Evolutionary conservation across 2,113 vertebrate genomes (phyloP), one percentile per base, ranked within the genome.

Genomic region (Cephalopterus ornatus): DNA sequence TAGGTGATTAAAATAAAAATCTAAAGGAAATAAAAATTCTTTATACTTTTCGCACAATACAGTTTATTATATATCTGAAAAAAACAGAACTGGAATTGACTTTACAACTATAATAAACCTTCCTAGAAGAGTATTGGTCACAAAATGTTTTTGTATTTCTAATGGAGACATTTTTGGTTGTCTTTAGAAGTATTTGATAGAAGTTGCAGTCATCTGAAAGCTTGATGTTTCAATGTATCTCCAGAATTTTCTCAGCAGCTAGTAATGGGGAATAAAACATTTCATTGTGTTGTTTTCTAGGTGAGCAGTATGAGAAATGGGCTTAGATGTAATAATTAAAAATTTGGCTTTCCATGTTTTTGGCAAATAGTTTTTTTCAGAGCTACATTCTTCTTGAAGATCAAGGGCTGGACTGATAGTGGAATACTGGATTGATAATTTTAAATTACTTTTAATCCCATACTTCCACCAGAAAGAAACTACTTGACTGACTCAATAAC

Each of bases 1-100:
- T 94, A 87, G 79, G 92, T 94, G 91, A 96, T 96, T 97, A 95
- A 97, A 97, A 96, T 92, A 96, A 96, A 97, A 96, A 95, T 89
- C 95, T 89, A 93, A 94, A 92, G 76, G 88, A 96, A 96, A 95
- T 95, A 91, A 95, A 95, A 93, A 62, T 65, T 94, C 96, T 94
- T 96, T 94, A 58, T 93, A 81, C 72, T 91, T 95, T 90, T 91
- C 83, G 92, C 70, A 92, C 83, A 96, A 91, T 95, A 56, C 85
- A 50, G 28, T 87, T 95, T 90, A 86, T 86, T 84, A 88, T 56
- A n/a, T 94, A 88, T 52, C 65, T 78, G 47, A 15, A 28, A 67
- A 59, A 47, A 21, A 8, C 9, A n/a, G 72, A 61, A 22, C 18
- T 42, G 19, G 49, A 91, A 91, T 91, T 96, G 47, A 91, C 92